Evolutionary conservation across 2,888 invertebrate species (phyloP), one percentile per base, ranked within the genome.

Genomic region (Gibbula magus): DNA sequence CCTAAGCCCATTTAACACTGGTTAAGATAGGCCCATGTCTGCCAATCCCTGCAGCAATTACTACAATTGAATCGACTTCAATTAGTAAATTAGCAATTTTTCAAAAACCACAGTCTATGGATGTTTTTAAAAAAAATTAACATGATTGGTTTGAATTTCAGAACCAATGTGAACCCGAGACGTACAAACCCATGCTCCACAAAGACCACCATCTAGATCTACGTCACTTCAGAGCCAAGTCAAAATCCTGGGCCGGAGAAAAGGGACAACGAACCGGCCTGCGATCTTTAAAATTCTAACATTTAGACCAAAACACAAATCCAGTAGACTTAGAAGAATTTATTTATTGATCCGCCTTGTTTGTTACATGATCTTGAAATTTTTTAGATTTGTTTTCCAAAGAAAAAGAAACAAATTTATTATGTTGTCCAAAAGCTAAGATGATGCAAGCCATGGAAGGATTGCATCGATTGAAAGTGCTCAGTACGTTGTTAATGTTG

Each of bases 141-240:
- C 16, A 20, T 13, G 35, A 25, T 3, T 61, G 73, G n/a, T 67
- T 76, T 54, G 22, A 73, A 51, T 88, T 87, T 5, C 86, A 95
- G 32, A 94, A 94, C 0, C 93, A 96, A 74, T 96, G 97, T 90
- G 95, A 94, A 51, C 97, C 97, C 0, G 93, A 94, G 73, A 94
- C 94, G 0, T 97, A 99, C 93, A 95, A 95, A 53, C 96, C 96
- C 78, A 99, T 99, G 99, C 91, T 95, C 82, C 96, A 98, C 92
- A 96, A 97, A 0, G 94, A 95, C 75, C 96, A 96, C 91, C 94
- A 95, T 81, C 94, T 95, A 3, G 95, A 96, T 82, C 94, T 97
- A 78, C 94, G 95, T 77, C 95, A 95, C 84, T 97, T 96, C 91
- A 94, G 97, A 66, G 94, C 95, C 87, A 96, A 96, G 91, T 95